Base-by-base conservation (phyloP, 2,888 invertebrate genomes). In the Lamellibrachia columna region DNA sequence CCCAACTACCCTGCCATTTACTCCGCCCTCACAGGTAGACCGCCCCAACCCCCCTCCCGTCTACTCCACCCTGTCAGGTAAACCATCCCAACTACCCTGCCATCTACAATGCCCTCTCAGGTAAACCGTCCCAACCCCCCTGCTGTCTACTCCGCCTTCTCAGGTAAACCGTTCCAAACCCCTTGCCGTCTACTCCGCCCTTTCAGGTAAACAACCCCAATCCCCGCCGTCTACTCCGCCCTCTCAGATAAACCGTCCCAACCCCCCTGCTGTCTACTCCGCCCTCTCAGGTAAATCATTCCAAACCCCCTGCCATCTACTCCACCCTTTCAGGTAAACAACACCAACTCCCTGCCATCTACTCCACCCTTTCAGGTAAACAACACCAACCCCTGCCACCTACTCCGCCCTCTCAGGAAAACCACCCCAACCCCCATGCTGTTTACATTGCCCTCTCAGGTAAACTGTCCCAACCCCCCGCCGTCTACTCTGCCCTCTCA, bases 181-280 rank as follows among this genome's bases (percentile, higher is more conserved):
- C 11, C 8, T 2, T 15, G 60, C 60, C 15, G 90, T 92, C 28
- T 92, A 91, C 8, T 92, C 92, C 8, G 53, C 92, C 55, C 93
- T 94, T 9, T 93, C 93, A 0, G 93, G 93, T 93, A 11, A 22
- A 53, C 91, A 1, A 0, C 2, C 15, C 11, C 15, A 60, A 15
- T 0, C 60, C 60, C 15, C 11, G 60, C 60, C 60, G 22, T 60
- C 15, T 60, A 60, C 60, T 60, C 60, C 15, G 11, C 60, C 60
- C 60, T 60, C 15, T 60, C 15, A 60, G 60, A 9, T 60, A 60
- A 22, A 22, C 60, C 0, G 1, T 1, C 40, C 40, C 11, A 15
- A 60, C 2, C 60, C 60, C 11, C 8, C 0, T 15, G 60, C 15
- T 9, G 8, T 60, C 15, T 60, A 60, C 11, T 60, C 60, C 60